phyloP scores from a whole-genome alignment of 2,113 vertebrate genomes.

The Mus spicilegus region DNA sequence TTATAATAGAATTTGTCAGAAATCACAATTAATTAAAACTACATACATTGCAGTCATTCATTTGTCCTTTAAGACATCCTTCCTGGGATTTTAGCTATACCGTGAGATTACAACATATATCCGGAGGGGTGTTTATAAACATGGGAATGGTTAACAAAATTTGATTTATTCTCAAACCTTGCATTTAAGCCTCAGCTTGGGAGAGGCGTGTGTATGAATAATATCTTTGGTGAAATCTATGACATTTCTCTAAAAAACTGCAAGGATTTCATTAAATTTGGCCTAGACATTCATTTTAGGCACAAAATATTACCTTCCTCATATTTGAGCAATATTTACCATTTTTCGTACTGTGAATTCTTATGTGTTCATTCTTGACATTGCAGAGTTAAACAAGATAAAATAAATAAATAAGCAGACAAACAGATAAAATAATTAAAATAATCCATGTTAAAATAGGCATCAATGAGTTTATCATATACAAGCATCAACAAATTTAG shows the following conservation, averaged over 20 bases:
- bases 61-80: slow-evolving; percentile 68
- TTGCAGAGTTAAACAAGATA: neutral
- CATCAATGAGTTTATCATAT: neutral
- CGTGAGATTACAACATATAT: slow-evolving; percentile 62
- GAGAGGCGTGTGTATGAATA: slow-evolving; percentile 83
- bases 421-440: neutral
- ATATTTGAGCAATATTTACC: slow-evolving; percentile 46
- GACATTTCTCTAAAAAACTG: slow-evolving; percentile 74
- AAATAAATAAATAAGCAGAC: neutral
- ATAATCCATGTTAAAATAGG: neutral
- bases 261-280: slow-evolving; percentile 83
- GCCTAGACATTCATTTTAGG: slow-evolving; percentile 79
- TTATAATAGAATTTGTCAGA: neutral
- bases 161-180: slow-evolving; percentile 77
- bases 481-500: slow-evolving; percentile 21
- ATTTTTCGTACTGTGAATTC: slow-evolving; percentile 47
- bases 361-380: neutral
- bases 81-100: slow-evolving; percentile 70
- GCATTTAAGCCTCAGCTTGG: slow-evolving; percentile 67
- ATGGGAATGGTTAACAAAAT: slow-evolving; percentile 74
- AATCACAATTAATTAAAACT: slow-evolving; percentile 21
- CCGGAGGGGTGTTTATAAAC: slow-evolving; percentile 32
- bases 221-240: slow-evolving; percentile 77
- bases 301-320: slow-evolving; percentile 65
- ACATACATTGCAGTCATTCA: neutral